Evolutionary conservation across 1,140 invertebrate genomes (phyloP), one percentile per base, ranked within the genome.

Genomic region (Bactericera cockerelli): DNA sequence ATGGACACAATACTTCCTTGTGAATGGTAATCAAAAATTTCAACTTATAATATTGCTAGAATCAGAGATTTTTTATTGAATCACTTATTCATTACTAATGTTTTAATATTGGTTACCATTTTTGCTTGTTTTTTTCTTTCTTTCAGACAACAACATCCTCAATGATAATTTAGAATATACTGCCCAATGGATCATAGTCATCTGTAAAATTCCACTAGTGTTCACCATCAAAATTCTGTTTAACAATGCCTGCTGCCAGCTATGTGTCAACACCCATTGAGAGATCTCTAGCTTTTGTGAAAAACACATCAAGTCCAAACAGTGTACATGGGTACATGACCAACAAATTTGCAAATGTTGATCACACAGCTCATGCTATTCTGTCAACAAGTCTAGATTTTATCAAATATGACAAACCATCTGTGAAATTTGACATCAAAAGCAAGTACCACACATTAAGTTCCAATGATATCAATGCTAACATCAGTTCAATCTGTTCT

Each of bases 361-460:
- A 49, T 49, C 22, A 19, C 8, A 49, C 42, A 49, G 6, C 42
- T 8, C 42, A 49, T 4, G 8, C 42, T n/a, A 49, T 49, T 49
- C n/a, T 49, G 22, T 4, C 42, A 19, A 49, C 42, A 49, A 16
- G 22, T 6, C 19, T 49, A n/a, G 42, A 49, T 49, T 49, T 49
- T 49, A 49, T 49, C 22, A 49, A 49, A 49, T 49, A 6, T 49
- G 42, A 49, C 22, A 49, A 49, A 49, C n/a, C 42, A 4, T 49
- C 42, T 6, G n/a, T 49, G n/a, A 49, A 49, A n/a, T 49, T 19
- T 22, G 42, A 49, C 42, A 31, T 31, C 13, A 49, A 49, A 49
- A 49, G 42, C 22, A 49, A 49, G 19, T 49, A 49, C n/a, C n/a
- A 49, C 22, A 49, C 42, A 49, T 49, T 49, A 49, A 49, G 22